These are phyloP conservation scores for Drosophila merina DNA, from an alignment of 2,888 invertebrate genomes.

Conservation along the genomic window DNA sequence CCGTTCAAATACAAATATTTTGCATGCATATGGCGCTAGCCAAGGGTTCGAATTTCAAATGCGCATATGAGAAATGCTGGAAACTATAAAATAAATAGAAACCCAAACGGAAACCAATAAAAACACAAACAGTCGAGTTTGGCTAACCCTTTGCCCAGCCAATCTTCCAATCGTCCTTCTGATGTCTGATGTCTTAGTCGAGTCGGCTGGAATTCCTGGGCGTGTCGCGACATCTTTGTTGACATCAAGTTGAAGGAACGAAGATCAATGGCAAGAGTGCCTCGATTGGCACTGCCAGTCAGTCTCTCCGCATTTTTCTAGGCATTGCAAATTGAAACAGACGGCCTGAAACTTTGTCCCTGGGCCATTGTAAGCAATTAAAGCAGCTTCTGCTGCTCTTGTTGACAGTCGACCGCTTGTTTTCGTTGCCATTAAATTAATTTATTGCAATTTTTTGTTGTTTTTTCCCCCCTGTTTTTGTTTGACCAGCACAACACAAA, in stretches of 20 bases:
- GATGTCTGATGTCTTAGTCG: slow-evolving; percentile 18
- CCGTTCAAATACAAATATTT: slow-evolving; percentile 14
- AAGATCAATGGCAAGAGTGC: slow-evolving; percentile 64
- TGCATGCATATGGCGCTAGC: slow-evolving; percentile 24
- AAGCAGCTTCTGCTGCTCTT: slow-evolving; percentile 38
- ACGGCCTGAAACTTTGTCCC: slow-evolving; percentile 17
- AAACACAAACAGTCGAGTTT: neutral
- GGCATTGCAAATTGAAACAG: slow-evolving; percentile 19
- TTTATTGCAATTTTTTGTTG: slow-evolving; percentile 55
- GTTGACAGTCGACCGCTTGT: slow-evolving; percentile 34
- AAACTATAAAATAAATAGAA: slow-evolving; percentile 15
- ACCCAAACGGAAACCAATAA: neutral
- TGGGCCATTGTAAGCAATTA: slow-evolving; percentile 45
- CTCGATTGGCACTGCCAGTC: no score
- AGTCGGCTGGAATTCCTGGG: no score
- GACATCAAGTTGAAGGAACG: slow-evolving; percentile 22
- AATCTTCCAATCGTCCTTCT: neutral
- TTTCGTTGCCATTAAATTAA: slow-evolving; percentile 55
- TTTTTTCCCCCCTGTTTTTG: slow-evolving; percentile 12
- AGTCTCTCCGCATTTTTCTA: slow-evolving; percentile 1
- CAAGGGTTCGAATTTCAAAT: slow-evolving; percentile 32
- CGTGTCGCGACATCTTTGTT: neutral
- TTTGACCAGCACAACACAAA: slow-evolving; percentile 41
- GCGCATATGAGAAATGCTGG: slow-evolving; percentile 23
- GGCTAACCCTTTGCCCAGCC: neutral